A percentile compares a stretch with the other conserved stretches of the same genome.
Evolutionary conservation across 2,113 vertebrate species (phyloP).

Genomic region (Salvelinus sp.): DNA sequence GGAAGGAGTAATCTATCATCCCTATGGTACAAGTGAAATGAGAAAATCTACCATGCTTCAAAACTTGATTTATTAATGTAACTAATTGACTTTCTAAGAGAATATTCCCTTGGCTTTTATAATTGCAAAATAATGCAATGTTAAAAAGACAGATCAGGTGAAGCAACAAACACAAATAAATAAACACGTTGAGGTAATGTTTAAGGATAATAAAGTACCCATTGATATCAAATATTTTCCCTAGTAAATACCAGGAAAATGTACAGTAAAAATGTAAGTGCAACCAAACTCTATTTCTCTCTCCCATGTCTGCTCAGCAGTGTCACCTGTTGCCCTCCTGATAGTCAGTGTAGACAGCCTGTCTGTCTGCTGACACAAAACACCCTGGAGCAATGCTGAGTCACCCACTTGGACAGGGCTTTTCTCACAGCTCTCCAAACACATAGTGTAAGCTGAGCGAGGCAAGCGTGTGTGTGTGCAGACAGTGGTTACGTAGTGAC

Average conservation of each 20-base stretch:
- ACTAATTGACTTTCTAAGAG: not conserved
- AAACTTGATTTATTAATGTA: not conserved
- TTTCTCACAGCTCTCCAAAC: not conserved
- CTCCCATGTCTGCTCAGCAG: not conserved
- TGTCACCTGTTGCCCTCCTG: slow-evolving; percentile 5
- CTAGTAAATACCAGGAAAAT: too few species aligned
- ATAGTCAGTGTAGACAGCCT: not conserved
- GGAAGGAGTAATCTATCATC: not conserved
- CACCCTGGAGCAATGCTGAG: not conserved
- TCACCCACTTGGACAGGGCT: not conserved
- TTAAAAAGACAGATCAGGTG: not conserved
- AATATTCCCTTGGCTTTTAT: not conserved
- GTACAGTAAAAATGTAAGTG: too few species aligned
- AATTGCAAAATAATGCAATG: not conserved
- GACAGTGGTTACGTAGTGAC: not conserved
- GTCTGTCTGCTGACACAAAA: not conserved
- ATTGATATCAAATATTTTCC: too few species aligned
- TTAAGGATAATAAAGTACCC: too few species aligned
- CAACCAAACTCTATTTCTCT: not conserved
- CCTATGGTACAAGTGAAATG: not conserved
- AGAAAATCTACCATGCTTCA: slow-evolving; percentile 3
- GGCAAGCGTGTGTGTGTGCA: not conserved
- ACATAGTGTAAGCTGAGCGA: not conserved
- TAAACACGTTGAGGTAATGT: not conserved
- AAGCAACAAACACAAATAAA: not conserved